phyloP scores from a whole-genome alignment of 2,797 vertebrate species.

The Mallotus villosus region DNA sequence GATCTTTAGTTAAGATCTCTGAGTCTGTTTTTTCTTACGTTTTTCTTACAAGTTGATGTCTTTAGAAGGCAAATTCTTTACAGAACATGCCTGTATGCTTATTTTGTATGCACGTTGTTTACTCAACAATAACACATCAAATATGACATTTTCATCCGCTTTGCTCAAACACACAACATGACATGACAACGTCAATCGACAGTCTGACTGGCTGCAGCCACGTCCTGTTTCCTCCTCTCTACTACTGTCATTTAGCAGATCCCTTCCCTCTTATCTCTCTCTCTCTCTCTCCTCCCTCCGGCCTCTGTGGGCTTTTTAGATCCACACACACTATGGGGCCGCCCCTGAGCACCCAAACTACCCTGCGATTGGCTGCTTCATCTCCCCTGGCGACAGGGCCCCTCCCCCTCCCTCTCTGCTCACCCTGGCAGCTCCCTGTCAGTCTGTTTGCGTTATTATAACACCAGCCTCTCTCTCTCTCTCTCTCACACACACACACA shows the following conservation, averaged over 20 bases:
- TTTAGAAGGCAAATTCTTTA: too few relatives aligned
- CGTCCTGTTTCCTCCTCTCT: constrained; percentile 12
- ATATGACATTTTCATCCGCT: too few relatives aligned
- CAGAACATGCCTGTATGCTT: too few relatives aligned
- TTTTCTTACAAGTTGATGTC: too few relatives aligned
- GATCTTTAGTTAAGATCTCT: too few relatives aligned
- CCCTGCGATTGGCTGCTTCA: constrained; percentile 54
- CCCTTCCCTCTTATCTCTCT: constrained; percentile 33
- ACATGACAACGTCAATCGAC: too few relatives aligned
- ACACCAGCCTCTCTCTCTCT: constrained; percentile 51
- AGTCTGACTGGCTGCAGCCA: neutral
- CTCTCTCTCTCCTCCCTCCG: neutral
- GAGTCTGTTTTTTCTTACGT: too few relatives aligned
- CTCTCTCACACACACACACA: constrained; percentile 30
- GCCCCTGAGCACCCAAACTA: constrained; percentile 11
- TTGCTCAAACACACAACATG: too few relatives aligned
- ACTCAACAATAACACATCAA: too few relatives aligned
- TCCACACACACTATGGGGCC: constrained; percentile 23
- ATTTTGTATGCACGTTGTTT: too few relatives aligned
- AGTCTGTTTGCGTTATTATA: constrained; percentile 68
- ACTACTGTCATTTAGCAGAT: constrained; percentile 12
- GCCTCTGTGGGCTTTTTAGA: neutral
- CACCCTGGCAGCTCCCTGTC: constrained; percentile 41
- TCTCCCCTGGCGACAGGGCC: constrained; percentile 21
- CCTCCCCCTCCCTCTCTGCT: constrained; percentile 17